A percentile compares a stretch with the other conserved stretches of the same genome.
These are phyloP conservation scores for Nestor notabilis DNA, from an alignment of 2,113 vertebrate genomes.

Conservation along the genomic window DNA sequence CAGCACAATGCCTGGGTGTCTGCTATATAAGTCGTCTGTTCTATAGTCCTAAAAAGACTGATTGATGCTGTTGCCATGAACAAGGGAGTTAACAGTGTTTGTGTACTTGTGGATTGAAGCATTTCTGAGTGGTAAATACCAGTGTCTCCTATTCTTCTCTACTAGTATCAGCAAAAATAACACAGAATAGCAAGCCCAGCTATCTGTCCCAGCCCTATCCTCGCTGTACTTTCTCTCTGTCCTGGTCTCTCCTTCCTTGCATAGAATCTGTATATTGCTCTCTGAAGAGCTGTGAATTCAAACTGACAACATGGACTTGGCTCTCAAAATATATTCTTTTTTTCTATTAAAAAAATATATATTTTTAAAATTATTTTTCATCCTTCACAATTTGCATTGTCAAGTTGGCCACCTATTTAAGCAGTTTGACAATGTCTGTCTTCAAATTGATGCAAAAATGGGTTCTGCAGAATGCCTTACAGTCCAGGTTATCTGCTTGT, in stretches of 20 bases:
- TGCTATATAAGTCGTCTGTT: neutral
- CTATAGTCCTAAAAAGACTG: neutral
- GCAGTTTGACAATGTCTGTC: neutral
- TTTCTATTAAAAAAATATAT: neutral
- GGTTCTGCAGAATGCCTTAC: neutral
- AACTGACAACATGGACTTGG: neutral
- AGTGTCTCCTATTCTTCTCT: neutral
- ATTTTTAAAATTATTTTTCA: neutral
- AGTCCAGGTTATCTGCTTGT: neutral
- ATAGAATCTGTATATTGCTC: neutral
- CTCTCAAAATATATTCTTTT: neutral
- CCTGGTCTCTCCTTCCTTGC: neutral
- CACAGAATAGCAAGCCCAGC: neutral
- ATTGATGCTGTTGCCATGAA: neutral
- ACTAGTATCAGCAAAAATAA: neutral
- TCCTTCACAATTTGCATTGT: neutral
- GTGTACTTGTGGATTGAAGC: neutral
- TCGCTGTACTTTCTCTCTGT: neutral
- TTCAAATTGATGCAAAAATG: neutral
- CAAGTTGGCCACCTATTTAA: neutral
- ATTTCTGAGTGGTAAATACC: neutral
- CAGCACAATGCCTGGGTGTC: neutral
- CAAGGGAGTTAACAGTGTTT: neutral
- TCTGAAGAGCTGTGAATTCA: neutral
- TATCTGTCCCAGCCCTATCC: accelerated